phyloP scores from a whole-genome alignment of 2,888 invertebrate species.

The Aspidiotus destructor region DNA sequence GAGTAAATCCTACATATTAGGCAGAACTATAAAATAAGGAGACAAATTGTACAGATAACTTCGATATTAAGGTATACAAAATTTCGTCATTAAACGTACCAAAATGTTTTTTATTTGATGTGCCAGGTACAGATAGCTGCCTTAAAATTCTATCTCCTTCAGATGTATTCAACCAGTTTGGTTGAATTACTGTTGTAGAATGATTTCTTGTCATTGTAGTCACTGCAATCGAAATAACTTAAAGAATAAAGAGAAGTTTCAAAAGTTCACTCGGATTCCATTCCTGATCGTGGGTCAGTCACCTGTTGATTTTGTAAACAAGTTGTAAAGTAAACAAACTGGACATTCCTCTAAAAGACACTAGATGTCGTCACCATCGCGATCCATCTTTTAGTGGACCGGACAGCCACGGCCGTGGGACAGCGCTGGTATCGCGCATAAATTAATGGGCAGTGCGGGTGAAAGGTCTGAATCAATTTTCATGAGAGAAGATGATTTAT shows the following conservation, averaged over 20 bases:
- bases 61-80: too few species aligned
- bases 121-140: slow-evolving; percentile 39
- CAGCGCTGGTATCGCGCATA: too few species aligned
- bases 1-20: neutral
- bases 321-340: too few species aligned
- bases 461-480: too few species aligned
- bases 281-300: neutral
- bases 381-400: too few species aligned
- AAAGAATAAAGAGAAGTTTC: neutral
- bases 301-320: too few species aligned
- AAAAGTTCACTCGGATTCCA: neutral
- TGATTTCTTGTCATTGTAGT: neutral
- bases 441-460: too few species aligned
- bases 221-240: neutral
- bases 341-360: too few species aligned
- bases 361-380: too few species aligned
- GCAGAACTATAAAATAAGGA: neutral
- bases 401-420: too few species aligned
- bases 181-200: slow-evolving; percentile 27
- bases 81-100: slow-evolving; percentile 31
- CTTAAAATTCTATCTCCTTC: slow-evolving; percentile 41
- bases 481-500: too few species aligned
- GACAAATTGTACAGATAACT: neutral
- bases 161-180: slow-evolving; percentile 41
- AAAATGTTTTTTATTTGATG: slow-evolving; percentile 38